phyloP scores from a whole-genome alignment of 2,888 invertebrate genomes.

The Lamellibrachia columna region DNA sequence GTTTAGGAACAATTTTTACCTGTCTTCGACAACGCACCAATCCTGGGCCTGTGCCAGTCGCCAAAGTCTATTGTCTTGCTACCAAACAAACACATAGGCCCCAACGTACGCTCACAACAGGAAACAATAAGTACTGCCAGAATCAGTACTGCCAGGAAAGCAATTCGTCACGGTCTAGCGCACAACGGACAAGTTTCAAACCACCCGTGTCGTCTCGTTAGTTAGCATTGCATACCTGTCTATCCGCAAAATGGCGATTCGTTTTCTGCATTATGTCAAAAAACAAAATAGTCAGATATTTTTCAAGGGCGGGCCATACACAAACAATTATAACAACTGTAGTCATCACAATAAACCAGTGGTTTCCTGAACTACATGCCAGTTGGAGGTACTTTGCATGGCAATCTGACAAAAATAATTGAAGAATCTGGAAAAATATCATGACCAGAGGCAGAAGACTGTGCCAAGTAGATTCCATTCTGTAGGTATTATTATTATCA shows the following conservation, averaged over 20 bases:
- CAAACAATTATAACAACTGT: no score
- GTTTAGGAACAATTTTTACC: neutral
- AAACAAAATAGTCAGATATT: neutral
- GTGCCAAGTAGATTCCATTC: no score
- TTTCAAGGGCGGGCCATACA: no score
- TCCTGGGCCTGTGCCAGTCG: neutral
- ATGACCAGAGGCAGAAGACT: no score
- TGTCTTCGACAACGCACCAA: neutral
- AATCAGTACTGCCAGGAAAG: constrained; percentile 9
- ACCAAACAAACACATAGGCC: neutral
- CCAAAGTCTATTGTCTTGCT: neutral
- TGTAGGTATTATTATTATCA: no score
- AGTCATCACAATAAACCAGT: no score
- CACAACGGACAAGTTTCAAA: neutral
- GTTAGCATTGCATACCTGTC: neutral
- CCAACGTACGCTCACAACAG: neutral
- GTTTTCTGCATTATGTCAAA: neutral
- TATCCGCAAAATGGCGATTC: neutral
- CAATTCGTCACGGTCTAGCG: neutral
- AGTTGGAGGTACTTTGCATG: no score
- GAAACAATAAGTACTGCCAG: neutral
- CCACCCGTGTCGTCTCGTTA: neutral
- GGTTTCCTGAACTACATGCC: no score
- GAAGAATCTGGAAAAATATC: no score
- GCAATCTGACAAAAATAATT: no score